Evolutionary conservation across 2,797 vertebrate genomes (phyloP), one percentile per base, ranked within the genome.

Genomic region (Microctenopoma steveboyesi): DNA sequence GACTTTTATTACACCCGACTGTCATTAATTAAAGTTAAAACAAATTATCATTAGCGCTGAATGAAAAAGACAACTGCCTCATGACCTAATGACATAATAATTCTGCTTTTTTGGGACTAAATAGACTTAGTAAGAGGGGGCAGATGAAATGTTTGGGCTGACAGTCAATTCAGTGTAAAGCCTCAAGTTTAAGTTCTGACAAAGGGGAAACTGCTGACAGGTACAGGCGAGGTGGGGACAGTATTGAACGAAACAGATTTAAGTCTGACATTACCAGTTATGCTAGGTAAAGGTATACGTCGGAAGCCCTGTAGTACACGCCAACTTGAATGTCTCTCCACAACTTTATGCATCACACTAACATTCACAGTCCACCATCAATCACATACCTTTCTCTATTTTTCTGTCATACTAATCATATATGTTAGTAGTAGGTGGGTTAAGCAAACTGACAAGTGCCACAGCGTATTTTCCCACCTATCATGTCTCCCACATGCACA

Each of bases 151-250:
- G 3, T 54, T 14, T 35, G n/a, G 3, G 46, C 8, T 54, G 35
- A 18, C 35, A 54, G 35, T 33, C 12, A 18, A 15, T 47, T 76
- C 16, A 30, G 33, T 48, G 27, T 64, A 16, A 66, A 7, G 54
- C 25, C 39, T 68, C 6, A 30, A 63, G 42, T 57, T 33, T 39
- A 71, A 4, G 48, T 67, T 28, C 64, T 77, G 52, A 74, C 66
- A 64, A 67, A 65, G 51, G 5, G 13, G 69, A 81, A 77, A 66
- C 47, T 10, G 54, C 66, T 76, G 84, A 81, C 80, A 85, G 59
- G 53, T 84, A 77, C 28, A 52, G 69, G 82, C 75, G 76, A 79
- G 79, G 72, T 69, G 87, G 53, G 42, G 68, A 81, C 73, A 70
- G 72, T 51, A 65, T 61, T 61, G 45, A 67, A 79, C 67, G 66